phyloP scores from a whole-genome alignment of 2,113 vertebrate species.

The Protomyctophum bolini region DNA sequence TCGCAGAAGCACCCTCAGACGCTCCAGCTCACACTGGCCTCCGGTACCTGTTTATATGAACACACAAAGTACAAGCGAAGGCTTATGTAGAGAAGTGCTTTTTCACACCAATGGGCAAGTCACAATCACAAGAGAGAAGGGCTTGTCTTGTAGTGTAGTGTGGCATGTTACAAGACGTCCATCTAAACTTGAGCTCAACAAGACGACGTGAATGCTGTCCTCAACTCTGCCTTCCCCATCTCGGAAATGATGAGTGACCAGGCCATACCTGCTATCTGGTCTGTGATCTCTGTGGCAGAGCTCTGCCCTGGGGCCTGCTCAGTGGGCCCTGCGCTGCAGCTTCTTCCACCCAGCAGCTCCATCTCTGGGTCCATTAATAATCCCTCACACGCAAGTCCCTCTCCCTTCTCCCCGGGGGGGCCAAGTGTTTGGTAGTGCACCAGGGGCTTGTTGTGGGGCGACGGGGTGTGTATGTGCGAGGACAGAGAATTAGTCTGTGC shows the following conservation, averaged over 20 bases:
- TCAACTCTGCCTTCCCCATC: no score
- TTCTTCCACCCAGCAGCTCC: constrained; percentile 20
- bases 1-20: constrained; percentile 54
- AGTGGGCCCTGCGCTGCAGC: constrained; percentile 16
- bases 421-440: constrained; percentile 69
- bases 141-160: no score
- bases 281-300: constrained; percentile 16
- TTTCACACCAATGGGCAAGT: no score
- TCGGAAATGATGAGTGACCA: no score
- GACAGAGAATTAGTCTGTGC: background rate
- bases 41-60: background rate
- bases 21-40: constrained; percentile 52
- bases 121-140: no score
- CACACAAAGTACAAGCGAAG: no score
- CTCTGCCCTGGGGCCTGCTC: constrained; percentile 5
- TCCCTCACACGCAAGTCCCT: background rate
- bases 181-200: no score
- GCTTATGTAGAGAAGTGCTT: no score
- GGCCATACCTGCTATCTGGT: constrained; percentile 3
- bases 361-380: constrained; percentile 3
- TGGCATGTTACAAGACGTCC: no score
- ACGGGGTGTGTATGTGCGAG: constrained; percentile 3
- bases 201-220: no score
- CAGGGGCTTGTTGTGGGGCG: constrained; percentile 50
- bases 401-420: background rate